These are phyloP conservation scores for Leptogaster cylindrica DNA, from an alignment of 2,888 invertebrate species.

Conservation along the genomic window DNA sequence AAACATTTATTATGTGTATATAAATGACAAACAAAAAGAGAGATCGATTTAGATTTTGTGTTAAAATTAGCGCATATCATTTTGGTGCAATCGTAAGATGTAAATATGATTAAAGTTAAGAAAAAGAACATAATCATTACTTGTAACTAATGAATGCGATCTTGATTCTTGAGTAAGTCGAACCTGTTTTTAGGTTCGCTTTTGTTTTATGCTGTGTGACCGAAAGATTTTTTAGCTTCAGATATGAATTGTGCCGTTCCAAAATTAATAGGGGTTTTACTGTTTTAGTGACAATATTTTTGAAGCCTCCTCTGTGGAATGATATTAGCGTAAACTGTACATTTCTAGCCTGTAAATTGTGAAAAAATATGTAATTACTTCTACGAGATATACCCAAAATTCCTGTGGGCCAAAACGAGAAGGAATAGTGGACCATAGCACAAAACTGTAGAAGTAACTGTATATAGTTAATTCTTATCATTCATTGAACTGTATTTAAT, in stretches of 20 bases:
- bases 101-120: conserved; percentile 25
- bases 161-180: not conserved
- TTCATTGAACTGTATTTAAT: not conserved
- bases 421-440: conserved; percentile 37
- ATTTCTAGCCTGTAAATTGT: not conserved
- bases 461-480: conserved; percentile 1
- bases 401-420: not conserved
- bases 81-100: conserved; percentile 44
- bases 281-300: not conserved
- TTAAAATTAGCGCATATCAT: conserved; percentile 44
- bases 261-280: not conserved
- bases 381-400: not conserved
- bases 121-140: conserved; percentile 31
- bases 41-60: not conserved
- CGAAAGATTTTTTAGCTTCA: not conserved
- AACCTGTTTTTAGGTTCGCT: conserved; percentile 21
- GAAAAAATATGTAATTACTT: not conserved
- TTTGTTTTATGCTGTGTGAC: conserved; percentile 15
- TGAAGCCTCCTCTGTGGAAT: not conserved
- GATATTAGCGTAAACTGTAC: not conserved
- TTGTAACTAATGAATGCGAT: conserved; percentile 15
- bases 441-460: conserved; percentile 1
- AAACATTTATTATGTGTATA: too few species aligned
- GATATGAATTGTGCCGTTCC: conserved; percentile 19
- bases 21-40: conserved; percentile 1